Evolutionary conservation across 2,888 invertebrate genomes (phyloP), one percentile per base, ranked within the genome.

Genomic region (Eupelmus urozonus): DNA sequence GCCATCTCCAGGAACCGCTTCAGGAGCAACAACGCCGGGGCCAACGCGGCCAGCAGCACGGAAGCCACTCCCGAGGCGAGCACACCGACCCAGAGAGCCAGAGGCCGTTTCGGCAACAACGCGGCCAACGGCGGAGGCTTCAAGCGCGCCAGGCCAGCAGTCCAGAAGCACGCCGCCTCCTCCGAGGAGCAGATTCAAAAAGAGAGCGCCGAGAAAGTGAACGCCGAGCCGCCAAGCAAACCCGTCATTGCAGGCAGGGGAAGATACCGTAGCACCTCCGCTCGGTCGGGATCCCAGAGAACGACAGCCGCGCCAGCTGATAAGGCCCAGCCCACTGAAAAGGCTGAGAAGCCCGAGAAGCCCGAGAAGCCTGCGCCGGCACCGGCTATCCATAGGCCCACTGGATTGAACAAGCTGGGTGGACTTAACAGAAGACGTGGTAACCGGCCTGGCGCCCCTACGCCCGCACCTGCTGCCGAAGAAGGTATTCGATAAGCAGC

Each of bases 101-200:
- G 88, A 13, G 84, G 85, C 16, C 86, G 89, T 42, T 90, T 87
- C 69, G 88, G 87, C 2, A 74, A 79, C 5, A 81, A 83, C 2
- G 72, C 83, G 16, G 81, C 82, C 1, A 79, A 81, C 34, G 4
- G 3, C 4, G 20, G 42, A 0, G 86, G 86, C n/a, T 88, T 82
- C 80, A 89, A 86, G 66, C 83, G 86, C 78, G 81, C 86, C 4
- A 85, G 86, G 57, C 89, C 90, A 1, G 3, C 16, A 81, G 85
- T 9, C 79, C 81, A 74, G 23, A 20, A 53, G 45, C 76, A 81
- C n/a, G n/a, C n/a, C n/a, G n/a, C n/a, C n/a, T n/a, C n/a, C n/a
- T n/a, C 80, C 0, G 87, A 86, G 0, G 90, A 89, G 45, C 53
- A 45, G 0, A 78, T 85, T 1, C 88, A 89, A 45, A 90, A 87